Conservation (phyloP, 2,113 vertebrate species). For the Aegithalos caudatus region DNA sequence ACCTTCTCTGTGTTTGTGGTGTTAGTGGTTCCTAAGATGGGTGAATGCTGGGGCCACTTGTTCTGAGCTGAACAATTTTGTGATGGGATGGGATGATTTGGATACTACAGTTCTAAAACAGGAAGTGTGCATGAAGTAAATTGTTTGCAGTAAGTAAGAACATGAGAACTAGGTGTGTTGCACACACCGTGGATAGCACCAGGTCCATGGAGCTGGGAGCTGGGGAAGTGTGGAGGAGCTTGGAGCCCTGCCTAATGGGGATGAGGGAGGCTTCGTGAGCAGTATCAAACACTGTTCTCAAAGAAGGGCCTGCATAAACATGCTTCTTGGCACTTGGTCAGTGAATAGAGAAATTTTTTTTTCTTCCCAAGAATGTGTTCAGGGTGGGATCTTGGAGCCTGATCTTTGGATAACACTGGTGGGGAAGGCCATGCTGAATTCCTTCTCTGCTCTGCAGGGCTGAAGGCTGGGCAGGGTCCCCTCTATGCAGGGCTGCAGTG, state of each 20-base stretch:
- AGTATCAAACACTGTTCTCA: background rate
- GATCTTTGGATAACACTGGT: background rate
- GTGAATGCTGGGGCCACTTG: background rate
- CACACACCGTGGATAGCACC: conserved; percentile 33
- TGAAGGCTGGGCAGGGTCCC: background rate
- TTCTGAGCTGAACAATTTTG: background rate
- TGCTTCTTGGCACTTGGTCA: background rate
- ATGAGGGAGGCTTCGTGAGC: background rate
- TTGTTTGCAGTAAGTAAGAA: background rate
- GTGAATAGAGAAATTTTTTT: background rate
- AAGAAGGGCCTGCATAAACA: background rate
- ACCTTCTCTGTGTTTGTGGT: background rate
- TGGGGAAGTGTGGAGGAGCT: background rate
- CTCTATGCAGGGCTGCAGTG: background rate
- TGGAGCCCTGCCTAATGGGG: background rate
- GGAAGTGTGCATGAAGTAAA: background rate
- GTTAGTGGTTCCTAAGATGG: background rate
- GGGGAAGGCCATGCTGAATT: background rate
- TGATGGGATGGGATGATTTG: background rate
- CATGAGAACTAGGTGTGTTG: background rate
- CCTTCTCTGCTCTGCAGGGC: background rate
- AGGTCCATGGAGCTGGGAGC: background rate
- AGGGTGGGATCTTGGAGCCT: background rate
- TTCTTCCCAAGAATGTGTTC: background rate
- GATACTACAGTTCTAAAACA: background rate